A percentile compares a stretch with the other conserved stretches of the same genome.
phyloP scores from a whole-genome alignment of 2,113 vertebrate genomes.

The Triplophysa rosa region DNA sequence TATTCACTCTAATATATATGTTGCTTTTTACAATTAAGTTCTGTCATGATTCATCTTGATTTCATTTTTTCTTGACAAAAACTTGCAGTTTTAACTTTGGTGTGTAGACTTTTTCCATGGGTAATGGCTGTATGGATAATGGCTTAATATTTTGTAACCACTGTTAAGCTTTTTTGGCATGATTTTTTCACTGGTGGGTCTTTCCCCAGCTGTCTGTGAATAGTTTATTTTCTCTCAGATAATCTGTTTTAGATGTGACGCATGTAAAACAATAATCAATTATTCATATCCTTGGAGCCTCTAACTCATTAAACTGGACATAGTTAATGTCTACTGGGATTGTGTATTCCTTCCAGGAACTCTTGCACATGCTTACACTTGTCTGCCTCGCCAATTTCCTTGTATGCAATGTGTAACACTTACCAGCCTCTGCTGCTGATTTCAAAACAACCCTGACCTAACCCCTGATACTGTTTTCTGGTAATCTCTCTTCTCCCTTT shows the following conservation, averaged over 20 bases:
- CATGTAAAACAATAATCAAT: background rate
- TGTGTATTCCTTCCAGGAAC: slow-evolving; percentile 43
- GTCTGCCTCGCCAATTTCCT: slow-evolving; percentile 51
- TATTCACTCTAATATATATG: too few relatives aligned
- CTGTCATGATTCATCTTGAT: too few relatives aligned
- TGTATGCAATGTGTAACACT: slow-evolving; percentile 41
- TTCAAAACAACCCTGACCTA: slow-evolving; percentile 44
- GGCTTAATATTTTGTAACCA: too few relatives aligned
- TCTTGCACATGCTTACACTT: background rate
- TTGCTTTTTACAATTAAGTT: too few relatives aligned
- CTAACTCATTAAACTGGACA: background rate
- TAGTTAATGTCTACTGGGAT: background rate
- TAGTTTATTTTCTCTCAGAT: too few relatives aligned
- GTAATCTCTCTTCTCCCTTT: background rate
- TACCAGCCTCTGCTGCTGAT: slow-evolving; percentile 16
- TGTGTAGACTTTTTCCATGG: too few relatives aligned
- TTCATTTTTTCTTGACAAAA: too few relatives aligned
- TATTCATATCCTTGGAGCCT: background rate
- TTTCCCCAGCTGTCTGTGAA: background rate
- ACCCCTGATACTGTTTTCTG: slow-evolving; percentile 19
- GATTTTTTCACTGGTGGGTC: too few relatives aligned
- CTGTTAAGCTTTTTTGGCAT: too few relatives aligned
- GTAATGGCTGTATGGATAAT: too few relatives aligned
- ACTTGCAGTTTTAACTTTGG: too few relatives aligned
- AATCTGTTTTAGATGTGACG: background rate